phyloP scores from a whole-genome alignment of 2,888 invertebrate species.

The Dasypogon diadema region DNA sequence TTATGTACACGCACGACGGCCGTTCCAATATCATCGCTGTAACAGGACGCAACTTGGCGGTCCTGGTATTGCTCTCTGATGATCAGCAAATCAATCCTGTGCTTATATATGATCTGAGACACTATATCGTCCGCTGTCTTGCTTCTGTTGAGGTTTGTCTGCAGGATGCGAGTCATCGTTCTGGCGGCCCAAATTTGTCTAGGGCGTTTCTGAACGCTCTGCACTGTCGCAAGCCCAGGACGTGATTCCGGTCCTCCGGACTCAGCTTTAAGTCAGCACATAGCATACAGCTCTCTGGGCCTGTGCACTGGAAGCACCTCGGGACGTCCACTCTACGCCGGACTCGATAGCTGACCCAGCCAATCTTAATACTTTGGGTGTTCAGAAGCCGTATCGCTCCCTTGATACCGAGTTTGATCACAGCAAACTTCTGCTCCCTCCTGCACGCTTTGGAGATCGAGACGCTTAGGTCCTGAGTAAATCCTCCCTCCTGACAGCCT shows the following conservation, averaged over 20 bases:
- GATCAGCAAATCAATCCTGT: neutral
- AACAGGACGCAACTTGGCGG: neutral
- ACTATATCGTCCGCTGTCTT: neutral
- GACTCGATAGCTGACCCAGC: too few species aligned
- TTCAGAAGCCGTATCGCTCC: too few species aligned
- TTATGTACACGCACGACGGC: neutral
- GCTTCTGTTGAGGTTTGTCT: neutral
- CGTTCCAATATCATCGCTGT: neutral
- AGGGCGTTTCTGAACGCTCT: neutral
- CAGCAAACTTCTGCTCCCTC: too few species aligned
- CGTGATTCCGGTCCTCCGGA: too few species aligned
- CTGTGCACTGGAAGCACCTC: neutral
- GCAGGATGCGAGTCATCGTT: neutral
- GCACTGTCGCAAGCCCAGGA: too few species aligned
- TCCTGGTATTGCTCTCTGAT: slow-evolving; percentile 1
- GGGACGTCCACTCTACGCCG: neutral
- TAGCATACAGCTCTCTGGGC: neutral
- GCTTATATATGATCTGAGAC: neutral
- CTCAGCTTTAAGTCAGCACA: neutral
- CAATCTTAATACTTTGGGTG: too few species aligned
- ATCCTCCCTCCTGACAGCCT: too few species aligned
- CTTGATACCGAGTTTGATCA: too few species aligned
- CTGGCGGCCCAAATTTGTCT: neutral
- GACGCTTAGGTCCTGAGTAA: too few species aligned
- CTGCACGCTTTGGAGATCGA: too few species aligned